Evolutionary conservation across 2,797 vertebrate genomes (phyloP).

Genomic region (Peromyscus nudipes): DNA sequence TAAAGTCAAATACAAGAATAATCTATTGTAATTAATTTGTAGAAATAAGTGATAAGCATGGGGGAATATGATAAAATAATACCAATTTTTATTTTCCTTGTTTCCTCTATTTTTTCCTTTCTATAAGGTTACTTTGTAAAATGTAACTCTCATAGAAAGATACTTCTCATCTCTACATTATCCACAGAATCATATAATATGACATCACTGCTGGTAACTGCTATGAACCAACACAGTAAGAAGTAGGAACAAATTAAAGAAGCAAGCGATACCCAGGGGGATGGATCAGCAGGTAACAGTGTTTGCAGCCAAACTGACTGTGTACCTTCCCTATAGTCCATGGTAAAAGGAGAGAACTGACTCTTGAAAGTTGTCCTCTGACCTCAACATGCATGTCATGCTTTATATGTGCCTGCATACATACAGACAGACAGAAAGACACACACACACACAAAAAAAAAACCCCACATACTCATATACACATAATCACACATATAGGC

Average conservation of each 20-base stretch:
- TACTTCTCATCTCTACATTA: background rate
- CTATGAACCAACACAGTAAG: background rate
- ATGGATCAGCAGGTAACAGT: background rate
- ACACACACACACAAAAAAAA: background rate
- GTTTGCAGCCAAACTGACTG: background rate
- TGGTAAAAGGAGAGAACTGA: background rate
- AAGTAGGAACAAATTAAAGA: background rate
- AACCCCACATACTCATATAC: background rate
- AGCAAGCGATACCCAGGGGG: background rate
- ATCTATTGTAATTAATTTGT: slow-evolving; percentile 29
- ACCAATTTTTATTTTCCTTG: slow-evolving; percentile 13
- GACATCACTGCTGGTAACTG: background rate
- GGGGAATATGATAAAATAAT: slow-evolving; percentile 9
- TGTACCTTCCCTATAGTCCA: background rate
- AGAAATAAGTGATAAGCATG: background rate
- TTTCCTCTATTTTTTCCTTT: background rate
- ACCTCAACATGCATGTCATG: background rate
- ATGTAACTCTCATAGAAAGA: background rate
- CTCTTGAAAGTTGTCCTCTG: background rate
- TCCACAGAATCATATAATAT: background rate
- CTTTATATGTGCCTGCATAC: background rate
- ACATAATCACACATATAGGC: background rate
- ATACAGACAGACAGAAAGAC: background rate
- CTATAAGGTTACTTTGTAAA: background rate
- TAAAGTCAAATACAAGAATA: background rate